phyloP scores from a whole-genome alignment of 2,888 invertebrate species.

The Clostera curtula region DNA sequence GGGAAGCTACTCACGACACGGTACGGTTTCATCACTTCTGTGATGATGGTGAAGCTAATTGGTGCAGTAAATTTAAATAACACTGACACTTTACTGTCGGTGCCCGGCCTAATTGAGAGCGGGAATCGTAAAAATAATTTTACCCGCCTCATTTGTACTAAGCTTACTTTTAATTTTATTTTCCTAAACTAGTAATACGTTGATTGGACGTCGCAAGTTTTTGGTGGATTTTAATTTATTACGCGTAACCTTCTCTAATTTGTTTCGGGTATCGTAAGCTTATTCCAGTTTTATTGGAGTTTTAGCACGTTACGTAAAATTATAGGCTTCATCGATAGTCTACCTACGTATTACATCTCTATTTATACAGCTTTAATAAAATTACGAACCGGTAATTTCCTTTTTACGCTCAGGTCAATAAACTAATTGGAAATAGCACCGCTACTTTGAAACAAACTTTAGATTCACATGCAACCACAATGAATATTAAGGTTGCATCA shows the following conservation, averaged over 20 bases:
- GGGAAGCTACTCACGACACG: constrained; percentile 62
- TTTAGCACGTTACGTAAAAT: constrained; percentile 21
- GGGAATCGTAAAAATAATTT: constrained; percentile 73
- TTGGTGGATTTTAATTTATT: constrained; percentile 52
- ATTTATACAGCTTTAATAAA: no score
- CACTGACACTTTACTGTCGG: constrained; percentile 69
- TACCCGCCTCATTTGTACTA: constrained; percentile 68
- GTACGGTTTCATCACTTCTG: constrained; percentile 57
- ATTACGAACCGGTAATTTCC: no score
- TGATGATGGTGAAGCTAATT: constrained; percentile 71
- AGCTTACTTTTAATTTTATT: constrained; percentile 64
- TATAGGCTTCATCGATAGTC: constrained; percentile 22
- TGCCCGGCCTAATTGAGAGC: constrained; percentile 67
- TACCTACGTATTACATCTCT: no score
- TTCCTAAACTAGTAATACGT: constrained; percentile 48
- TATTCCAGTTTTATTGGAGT: constrained; percentile 25
- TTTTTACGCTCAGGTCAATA: no score
- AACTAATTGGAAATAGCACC: no score
- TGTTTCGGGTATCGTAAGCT: constrained; percentile 27
- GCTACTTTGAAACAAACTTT: no score
- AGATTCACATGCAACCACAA: no score
- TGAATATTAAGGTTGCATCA: no score
- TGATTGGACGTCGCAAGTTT: constrained; percentile 52
- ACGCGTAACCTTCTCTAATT: constrained; percentile 36
- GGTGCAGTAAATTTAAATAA: constrained; percentile 73